Conservation (phyloP, 2,113 vertebrate genomes). For the Erythrolamprus reginae region DNA sequence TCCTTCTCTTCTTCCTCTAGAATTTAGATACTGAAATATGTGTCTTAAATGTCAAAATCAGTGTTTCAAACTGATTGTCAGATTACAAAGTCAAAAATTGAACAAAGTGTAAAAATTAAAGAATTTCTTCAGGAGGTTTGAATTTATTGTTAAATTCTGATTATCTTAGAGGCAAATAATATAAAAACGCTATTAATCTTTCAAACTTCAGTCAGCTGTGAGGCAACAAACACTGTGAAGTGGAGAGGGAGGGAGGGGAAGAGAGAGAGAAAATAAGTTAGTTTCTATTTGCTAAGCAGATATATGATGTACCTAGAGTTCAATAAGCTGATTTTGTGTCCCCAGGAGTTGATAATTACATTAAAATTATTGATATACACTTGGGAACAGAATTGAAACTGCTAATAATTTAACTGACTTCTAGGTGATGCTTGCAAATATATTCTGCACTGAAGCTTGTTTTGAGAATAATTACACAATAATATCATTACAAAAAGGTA, state of each 20-base stretch:
- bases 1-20: not conserved
- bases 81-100: not conserved
- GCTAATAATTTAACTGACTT: not conserved
- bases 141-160: not conserved
- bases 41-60: not conserved
- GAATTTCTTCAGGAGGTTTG: not conserved
- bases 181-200: not conserved
- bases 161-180: not conserved
- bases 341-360: not conserved
- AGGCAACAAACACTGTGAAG: not conserved
- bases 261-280: not conserved
- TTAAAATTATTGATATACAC: not conserved
- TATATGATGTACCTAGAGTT: not conserved
- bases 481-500: slow-evolving; percentile 82
- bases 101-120: not conserved
- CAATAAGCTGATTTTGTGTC: not conserved
- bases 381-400: not conserved
- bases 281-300: not conserved
- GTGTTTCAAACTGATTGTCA: not conserved
- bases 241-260: not conserved
- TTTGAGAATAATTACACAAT: slow-evolving; percentile 85
- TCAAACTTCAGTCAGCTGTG: not conserved
- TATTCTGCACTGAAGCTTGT: slow-evolving; percentile 81
- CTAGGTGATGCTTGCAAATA: slow-evolving; percentile 85
- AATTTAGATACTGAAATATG: not conserved